These are phyloP conservation scores for Erebia ligea DNA, from an alignment of 2,888 invertebrate species.

Conservation along the genomic window DNA sequence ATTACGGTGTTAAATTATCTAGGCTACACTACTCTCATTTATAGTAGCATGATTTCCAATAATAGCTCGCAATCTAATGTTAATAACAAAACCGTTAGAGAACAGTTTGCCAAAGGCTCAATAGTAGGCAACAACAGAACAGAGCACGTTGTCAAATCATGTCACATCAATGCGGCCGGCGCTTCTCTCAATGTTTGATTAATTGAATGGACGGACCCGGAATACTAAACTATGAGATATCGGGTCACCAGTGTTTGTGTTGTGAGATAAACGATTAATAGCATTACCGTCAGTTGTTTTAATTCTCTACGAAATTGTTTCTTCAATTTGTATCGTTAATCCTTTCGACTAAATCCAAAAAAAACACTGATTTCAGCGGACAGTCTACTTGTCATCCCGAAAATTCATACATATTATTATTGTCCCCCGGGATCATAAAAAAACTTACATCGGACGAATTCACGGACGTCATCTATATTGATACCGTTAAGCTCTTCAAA, in stretches of 20 bases:
- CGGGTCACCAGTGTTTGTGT: slow-evolving; percentile 11
- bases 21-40: no score
- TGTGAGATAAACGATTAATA: background rate
- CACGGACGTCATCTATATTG: no score
- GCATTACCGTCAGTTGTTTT: background rate
- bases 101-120: slow-evolving; percentile 4
- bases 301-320: no score
- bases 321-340: no score
- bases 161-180: slow-evolving; percentile 20
- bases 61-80: background rate
- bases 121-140: slow-evolving; percentile 14
- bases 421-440: no score
- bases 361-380: no score
- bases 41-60: background rate
- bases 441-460: no score
- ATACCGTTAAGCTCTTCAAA: no score
- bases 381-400: no score
- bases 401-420: no score
- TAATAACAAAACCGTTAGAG: background rate
- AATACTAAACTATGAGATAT: slow-evolving; percentile 23
- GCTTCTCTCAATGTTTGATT: slow-evolving; percentile 29
- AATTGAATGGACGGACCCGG: slow-evolving; percentile 21
- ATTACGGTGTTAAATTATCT: no score
- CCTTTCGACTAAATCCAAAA: no score
- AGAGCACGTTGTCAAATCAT: slow-evolving; percentile 21